phyloP scores from a whole-genome alignment of 1,140 invertebrate genomes.

The Physella acuta region DNA sequence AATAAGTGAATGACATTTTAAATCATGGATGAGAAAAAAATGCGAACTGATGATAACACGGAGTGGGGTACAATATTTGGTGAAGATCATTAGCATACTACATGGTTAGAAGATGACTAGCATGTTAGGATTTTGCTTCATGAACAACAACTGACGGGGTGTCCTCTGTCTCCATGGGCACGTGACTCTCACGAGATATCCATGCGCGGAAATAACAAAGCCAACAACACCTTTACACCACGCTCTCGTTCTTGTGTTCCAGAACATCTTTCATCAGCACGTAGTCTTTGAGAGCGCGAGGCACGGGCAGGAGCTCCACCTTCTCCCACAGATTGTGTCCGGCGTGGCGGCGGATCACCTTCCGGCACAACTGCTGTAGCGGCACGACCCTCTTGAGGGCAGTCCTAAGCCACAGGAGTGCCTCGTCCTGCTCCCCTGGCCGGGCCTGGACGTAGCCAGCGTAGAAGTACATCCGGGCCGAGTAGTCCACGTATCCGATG shows the following conservation, averaged over 20 bases:
- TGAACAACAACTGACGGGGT: too few relatives aligned
- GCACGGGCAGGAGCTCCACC: conserved; percentile 49
- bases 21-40: too few relatives aligned
- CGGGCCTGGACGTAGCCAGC: conserved; percentile 46
- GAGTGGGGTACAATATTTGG: too few relatives aligned
- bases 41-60: too few relatives aligned
- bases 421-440: conserved; percentile 44
- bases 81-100: too few relatives aligned
- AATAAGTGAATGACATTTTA: too few relatives aligned
- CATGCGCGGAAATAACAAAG: too few relatives aligned
- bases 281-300: conserved; percentile 53
- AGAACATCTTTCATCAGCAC: conserved; percentile 51
- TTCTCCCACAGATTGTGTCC: conserved; percentile 49
- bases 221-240: too few relatives aligned
- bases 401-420: conserved; percentile 44
- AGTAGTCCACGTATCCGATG: conserved; percentile 53
- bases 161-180: too few relatives aligned
- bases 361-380: conserved; percentile 51
- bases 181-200: too few relatives aligned
- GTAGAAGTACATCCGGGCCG: conserved; percentile 46
- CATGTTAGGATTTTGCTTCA: too few relatives aligned
- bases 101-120: too few relatives aligned
- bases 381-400: conserved; percentile 49
- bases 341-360: conserved; percentile 48
- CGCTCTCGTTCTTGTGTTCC: conserved; percentile 33